These are phyloP conservation scores for Eupeodes latifasciatus DNA, from an alignment of 2,888 invertebrate genomes.

Conservation along the genomic window DNA sequence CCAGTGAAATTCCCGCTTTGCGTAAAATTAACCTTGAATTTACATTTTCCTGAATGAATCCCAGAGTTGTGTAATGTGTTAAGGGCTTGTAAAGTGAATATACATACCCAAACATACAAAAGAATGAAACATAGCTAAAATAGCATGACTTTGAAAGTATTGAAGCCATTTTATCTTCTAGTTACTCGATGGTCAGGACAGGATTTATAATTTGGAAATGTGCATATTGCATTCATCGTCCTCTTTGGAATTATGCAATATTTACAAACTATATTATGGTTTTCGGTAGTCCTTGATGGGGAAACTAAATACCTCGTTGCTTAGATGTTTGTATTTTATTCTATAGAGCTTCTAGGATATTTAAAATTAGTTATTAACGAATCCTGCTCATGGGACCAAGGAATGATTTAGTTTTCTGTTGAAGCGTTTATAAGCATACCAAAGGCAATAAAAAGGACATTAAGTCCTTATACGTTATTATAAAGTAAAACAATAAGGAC, in stretches of 20 bases:
- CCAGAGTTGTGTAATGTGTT: background rate
- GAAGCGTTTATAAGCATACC: background rate
- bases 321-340: too few relatives aligned
- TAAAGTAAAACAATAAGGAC: background rate
- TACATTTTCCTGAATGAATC: constrained; percentile 62
- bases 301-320: too few relatives aligned
- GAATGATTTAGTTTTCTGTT: background rate
- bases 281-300: too few relatives aligned
- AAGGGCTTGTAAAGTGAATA: constrained; percentile 7
- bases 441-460: background rate
- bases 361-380: background rate
- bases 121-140: background rate
- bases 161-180: background rate
- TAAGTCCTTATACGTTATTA: background rate
- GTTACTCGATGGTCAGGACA: too few relatives aligned
- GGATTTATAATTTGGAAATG: too few relatives aligned
- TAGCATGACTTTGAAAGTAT: background rate
- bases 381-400: background rate
- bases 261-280: too few relatives aligned
- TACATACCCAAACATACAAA: background rate
- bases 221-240: too few relatives aligned
- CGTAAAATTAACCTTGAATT: constrained; percentile 69
- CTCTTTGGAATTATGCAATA: too few relatives aligned
- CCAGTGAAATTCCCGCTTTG: constrained; percentile 33
- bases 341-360: too few relatives aligned